Percentiles rank a stretch among this genome's conserved stretches.
phyloP scores from a whole-genome alignment of 2,113 vertebrate genomes.

The Malurus alboscapulatus region DNA sequence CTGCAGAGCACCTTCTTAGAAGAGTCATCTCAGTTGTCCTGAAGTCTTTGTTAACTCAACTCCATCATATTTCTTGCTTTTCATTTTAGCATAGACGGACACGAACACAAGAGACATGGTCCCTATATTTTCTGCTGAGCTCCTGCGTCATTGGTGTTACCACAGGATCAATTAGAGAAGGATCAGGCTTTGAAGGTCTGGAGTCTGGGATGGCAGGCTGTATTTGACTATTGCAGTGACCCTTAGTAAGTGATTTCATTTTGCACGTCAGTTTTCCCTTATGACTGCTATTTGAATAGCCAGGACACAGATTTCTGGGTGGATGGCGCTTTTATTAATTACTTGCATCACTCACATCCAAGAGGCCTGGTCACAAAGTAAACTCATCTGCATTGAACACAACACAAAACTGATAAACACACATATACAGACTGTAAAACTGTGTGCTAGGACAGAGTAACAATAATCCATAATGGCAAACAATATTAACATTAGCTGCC shows the following conservation, averaged over 20 bases:
- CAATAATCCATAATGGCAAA: background rate
- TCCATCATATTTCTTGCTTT: background rate
- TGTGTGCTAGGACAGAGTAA: background rate
- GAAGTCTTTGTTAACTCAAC: background rate
- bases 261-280: background rate
- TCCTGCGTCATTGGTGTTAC: background rate
- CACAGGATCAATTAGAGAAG: background rate
- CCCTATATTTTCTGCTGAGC: background rate
- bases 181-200: background rate
- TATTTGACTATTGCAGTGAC: background rate
- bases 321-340: slow-evolving; percentile 15
- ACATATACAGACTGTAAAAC: background rate
- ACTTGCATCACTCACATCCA: background rate
- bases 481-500: background rate
- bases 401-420: background rate
- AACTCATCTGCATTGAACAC: background rate
- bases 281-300: background rate
- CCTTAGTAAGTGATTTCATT: background rate
- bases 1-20: accelerated
- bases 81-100: background rate
- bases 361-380: background rate
- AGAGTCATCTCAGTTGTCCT: background rate
- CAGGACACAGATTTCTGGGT: background rate
- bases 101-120: accelerated
- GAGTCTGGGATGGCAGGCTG: background rate